phyloP scores from a whole-genome alignment of 2,113 vertebrate species.

The Phylloscopus trochilus region DNA sequence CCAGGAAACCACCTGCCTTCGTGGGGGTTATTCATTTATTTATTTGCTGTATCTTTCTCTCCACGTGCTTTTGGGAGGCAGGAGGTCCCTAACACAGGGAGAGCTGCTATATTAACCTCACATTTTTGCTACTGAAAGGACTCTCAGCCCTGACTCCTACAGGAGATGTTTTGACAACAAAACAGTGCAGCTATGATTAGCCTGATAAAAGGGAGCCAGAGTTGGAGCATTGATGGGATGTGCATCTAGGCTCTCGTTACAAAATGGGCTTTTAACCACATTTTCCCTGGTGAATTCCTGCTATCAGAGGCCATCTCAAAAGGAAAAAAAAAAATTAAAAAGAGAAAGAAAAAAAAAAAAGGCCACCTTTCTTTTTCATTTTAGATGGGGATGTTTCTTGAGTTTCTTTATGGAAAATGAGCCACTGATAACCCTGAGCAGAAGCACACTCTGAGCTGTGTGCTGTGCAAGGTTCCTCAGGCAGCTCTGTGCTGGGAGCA shows the following conservation, averaged over 20 bases:
- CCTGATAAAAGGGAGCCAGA: conserved; percentile 56
- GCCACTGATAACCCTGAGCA: conserved; percentile 1
- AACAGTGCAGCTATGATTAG: conserved; percentile 56
- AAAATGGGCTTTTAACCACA: conserved; percentile 63
- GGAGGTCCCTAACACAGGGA: background rate
- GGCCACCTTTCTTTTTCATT: conserved; percentile 5
- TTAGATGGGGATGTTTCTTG: background rate
- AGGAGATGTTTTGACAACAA: conserved; percentile 65
- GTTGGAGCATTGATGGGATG: conserved; percentile 31
- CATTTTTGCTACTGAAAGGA: conserved; percentile 1
- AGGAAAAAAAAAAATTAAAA: background rate
- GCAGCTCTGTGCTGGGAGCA: background rate
- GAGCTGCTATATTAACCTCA: background rate
- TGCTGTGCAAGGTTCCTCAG: background rate
- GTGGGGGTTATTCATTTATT: background rate
- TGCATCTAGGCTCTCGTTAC: conserved; percentile 62
- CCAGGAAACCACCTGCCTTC: background rate
- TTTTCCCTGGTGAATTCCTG: conserved; percentile 16
- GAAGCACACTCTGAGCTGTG: background rate
- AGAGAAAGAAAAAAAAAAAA: background rate
- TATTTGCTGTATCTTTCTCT: background rate
- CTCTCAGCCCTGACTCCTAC: background rate
- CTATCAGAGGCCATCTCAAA: conserved; percentile 40
- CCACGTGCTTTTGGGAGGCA: background rate
- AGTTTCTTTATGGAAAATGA: conserved; percentile 46